Evolutionary conservation across 2,797 vertebrate species (phyloP).

Genomic region (Protosalanx chinensis): DNA sequence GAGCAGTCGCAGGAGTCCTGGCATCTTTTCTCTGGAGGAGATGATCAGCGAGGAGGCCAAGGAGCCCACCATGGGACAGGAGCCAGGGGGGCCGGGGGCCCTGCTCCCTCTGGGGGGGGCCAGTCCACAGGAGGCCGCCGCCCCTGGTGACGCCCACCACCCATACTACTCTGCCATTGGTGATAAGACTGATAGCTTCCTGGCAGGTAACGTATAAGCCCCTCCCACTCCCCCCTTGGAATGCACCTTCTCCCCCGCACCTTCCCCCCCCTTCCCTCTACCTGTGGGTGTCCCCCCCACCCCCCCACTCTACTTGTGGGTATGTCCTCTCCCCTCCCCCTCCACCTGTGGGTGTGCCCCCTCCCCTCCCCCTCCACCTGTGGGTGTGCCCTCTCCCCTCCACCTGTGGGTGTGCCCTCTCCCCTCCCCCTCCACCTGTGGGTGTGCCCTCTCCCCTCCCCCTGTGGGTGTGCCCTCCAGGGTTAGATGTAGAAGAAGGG

Average conservation of each 20-base stretch:
- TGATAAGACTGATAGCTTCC: conserved; percentile 82
- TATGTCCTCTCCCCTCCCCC: conserved; percentile 15
- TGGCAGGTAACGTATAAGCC: conserved; percentile 85
- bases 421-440: too few relatives aligned
- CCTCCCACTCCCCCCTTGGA: conserved; percentile 46
- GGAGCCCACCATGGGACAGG: conserved; percentile 76
- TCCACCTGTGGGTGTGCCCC: conserved; percentile 11
- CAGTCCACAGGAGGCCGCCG: conserved; percentile 51
- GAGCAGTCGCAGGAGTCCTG: conserved; percentile 79
- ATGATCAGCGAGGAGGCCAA: conserved; percentile 77
- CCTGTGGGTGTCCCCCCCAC: conserved; percentile 65
- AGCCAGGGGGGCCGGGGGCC: conserved; percentile 72
- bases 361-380: conserved; percentile 21
- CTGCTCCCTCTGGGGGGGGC: conserved; percentile 66
- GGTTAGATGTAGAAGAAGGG: conserved; percentile 63
- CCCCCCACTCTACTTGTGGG: conserved; percentile 1
- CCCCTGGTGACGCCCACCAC: conserved; percentile 61
- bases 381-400: too few relatives aligned
- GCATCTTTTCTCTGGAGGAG: conserved; percentile 81
- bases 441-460: conserved; percentile 47
- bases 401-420: too few relatives aligned
- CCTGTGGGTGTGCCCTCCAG: conserved; percentile 66
- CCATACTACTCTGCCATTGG: conserved; percentile 78
- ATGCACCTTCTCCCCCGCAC: conserved; percentile 70
- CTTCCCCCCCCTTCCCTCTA: conserved; percentile 44